Percentiles rank a stretch among this genome's conserved stretches.
These are phyloP conservation scores for Cacajao melanocephalus DNA, from an alignment of 2,797 vertebrate genomes.

Conservation along the genomic window DNA sequence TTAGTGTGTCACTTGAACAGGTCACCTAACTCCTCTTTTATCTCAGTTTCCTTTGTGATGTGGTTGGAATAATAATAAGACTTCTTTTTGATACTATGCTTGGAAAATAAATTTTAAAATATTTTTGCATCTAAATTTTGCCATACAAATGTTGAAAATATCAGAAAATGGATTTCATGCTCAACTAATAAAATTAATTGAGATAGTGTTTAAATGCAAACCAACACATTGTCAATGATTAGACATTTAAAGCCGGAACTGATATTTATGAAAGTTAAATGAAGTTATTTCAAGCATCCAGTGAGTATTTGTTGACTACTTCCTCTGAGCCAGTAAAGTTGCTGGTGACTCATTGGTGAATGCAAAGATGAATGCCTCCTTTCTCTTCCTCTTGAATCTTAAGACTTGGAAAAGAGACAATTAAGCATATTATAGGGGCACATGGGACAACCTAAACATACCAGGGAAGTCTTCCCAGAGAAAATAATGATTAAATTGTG, in stretches of 20 bases:
- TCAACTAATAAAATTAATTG: slow-evolving; percentile 56
- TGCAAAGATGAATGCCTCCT: background rate
- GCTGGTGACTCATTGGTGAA: slow-evolving; percentile 22
- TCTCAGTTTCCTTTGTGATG: slow-evolving; percentile 42
- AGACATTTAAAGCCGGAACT: slow-evolving; percentile 52
- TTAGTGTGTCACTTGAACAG: background rate
- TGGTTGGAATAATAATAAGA: slow-evolving; percentile 27
- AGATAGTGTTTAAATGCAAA: slow-evolving; percentile 34
- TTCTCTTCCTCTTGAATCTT: slow-evolving; percentile 11
- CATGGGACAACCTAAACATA: background rate
- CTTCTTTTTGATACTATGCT: background rate
- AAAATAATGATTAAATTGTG: slow-evolving; percentile 29
- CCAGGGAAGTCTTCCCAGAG: background rate
- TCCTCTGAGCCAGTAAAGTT: slow-evolving; percentile 21
- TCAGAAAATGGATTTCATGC: slow-evolving; percentile 44
- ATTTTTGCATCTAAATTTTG: slow-evolving; percentile 29
- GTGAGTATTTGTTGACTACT: slow-evolving; percentile 14
- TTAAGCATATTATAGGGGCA: background rate
- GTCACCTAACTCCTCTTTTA: slow-evolving; percentile 9
- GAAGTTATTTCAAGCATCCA: slow-evolving; percentile 31
- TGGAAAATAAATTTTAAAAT: slow-evolving; percentile 25
- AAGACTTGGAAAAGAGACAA: background rate
- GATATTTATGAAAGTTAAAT: slow-evolving; percentile 56
- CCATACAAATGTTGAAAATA: slow-evolving; percentile 28
- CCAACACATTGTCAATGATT: background rate